These are phyloP conservation scores for Cenopis cana DNA, from an alignment of 2,888 invertebrate species.

Conservation along the genomic window DNA sequence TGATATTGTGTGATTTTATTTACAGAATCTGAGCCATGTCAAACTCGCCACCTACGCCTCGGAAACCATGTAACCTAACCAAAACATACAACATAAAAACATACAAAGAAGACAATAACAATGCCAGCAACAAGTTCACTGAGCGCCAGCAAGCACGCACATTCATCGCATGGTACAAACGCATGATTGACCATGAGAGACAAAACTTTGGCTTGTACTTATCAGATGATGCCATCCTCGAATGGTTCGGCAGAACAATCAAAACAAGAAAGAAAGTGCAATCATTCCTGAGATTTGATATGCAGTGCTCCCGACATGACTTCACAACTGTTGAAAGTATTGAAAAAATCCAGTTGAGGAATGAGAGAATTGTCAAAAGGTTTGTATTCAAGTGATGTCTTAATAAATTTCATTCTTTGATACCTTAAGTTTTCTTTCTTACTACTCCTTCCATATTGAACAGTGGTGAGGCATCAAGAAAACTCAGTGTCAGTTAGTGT, in stretches of 20 bases:
- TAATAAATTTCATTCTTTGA: conserved; percentile 44
- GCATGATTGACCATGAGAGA: conserved; percentile 80
- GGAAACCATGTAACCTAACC: conserved; percentile 53
- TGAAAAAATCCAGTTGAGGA: conserved; percentile 65
- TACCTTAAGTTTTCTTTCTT: conserved; percentile 25
- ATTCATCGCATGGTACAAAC: conserved; percentile 78
- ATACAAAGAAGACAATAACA: conserved; percentile 61
- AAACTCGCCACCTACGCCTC: conserved; percentile 56
- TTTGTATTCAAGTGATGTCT: conserved; percentile 53
- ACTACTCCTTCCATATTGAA: conserved; percentile 1
- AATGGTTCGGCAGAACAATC: conserved; percentile 88
- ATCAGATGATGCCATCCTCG: conserved; percentile 81
- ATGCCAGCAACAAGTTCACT: conserved; percentile 55
- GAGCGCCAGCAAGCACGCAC: conserved; percentile 70
- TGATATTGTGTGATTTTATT: conserved; percentile 41
- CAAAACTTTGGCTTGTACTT: conserved; percentile 77
- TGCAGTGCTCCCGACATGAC: conserved; percentile 80
- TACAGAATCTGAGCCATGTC: conserved; percentile 65
- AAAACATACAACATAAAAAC: conserved; percentile 47
- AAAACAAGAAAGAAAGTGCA: conserved; percentile 85
- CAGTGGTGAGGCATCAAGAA: not conserved
- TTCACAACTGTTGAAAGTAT: conserved; percentile 77
- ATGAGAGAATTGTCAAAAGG: conserved; percentile 62
- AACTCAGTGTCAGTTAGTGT: not conserved
- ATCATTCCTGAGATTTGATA: conserved; percentile 83